A percentile compares a stretch with the other conserved stretches of the same genome.
phyloP scores from a whole-genome alignment of 1,140 invertebrate species.

The Halyomorpha halys region DNA sequence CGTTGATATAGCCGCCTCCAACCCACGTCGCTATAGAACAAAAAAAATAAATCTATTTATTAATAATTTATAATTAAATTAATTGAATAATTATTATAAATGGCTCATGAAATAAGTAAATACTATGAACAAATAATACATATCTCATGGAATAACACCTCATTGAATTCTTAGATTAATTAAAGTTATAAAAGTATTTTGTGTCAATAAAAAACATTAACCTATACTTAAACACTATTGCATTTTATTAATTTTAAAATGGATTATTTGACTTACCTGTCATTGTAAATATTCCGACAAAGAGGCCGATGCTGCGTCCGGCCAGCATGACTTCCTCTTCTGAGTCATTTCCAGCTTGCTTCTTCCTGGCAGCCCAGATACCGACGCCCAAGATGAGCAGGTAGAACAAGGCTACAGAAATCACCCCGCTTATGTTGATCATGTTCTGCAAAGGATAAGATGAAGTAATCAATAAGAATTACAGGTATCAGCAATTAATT shows the following conservation, averaged over 20 bases:
- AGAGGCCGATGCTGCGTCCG: constrained; percentile 86
- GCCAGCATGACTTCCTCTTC: constrained; percentile 96
- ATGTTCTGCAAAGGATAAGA: constrained; percentile 25
- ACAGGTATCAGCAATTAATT: no score
- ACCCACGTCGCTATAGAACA: constrained; percentile 82
- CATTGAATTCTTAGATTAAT: no score
- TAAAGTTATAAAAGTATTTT: no score
- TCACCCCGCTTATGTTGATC: constrained; percentile 79
- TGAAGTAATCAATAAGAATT: background rate
- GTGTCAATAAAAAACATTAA: no score
- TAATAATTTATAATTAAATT: no score
- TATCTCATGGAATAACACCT: no score
- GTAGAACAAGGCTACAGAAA: constrained; percentile 91
- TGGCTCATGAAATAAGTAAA: no score
- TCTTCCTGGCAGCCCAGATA: constrained; percentile 90
- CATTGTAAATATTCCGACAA: constrained; percentile 98
- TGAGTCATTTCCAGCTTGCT: constrained; percentile 68
- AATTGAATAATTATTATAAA: no score
- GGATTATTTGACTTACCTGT: constrained; percentile 55
- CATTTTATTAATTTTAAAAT: no score
- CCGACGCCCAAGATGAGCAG: constrained; percentile 82
- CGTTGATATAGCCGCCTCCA: constrained; percentile 97
- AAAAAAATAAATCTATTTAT: no score
- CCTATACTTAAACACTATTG: no score
- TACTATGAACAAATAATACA: no score